Conservation (phyloP, 2,113 vertebrate genomes). For the Manacus vitellinus region DNA sequence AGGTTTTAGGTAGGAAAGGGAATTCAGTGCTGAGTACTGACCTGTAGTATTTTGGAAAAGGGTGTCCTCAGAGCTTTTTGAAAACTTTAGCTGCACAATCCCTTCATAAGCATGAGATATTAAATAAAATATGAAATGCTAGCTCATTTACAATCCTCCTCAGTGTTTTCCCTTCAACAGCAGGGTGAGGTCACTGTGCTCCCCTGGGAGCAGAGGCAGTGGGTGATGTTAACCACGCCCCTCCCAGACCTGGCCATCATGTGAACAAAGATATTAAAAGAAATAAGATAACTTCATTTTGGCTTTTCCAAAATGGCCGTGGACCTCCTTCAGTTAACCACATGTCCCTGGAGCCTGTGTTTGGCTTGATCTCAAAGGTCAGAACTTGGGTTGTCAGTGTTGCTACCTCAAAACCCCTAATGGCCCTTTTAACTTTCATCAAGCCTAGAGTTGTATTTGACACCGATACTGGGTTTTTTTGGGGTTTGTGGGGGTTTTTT, state of each 20-base stretch:
- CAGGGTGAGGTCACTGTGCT: neutral
- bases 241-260: fast-evolving
- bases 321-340: neutral
- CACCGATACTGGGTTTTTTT: too few species aligned
- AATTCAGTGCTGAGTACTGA: neutral
- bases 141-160: neutral
- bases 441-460: neutral
- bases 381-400: neutral
- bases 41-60: neutral
- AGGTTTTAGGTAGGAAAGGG: neutral
- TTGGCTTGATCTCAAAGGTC: neutral
- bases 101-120: neutral
- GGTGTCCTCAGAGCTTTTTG: neutral
- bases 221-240: neutral
- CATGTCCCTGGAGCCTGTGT: fast-evolving
- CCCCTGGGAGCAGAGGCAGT: neutral
- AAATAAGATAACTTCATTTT: neutral
- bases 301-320: neutral
- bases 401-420: neutral
- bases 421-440: neutral
- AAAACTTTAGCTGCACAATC: neutral
- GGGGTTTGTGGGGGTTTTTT: too few species aligned
- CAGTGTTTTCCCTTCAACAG: neutral
- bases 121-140: neutral
- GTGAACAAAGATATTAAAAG: neutral